Base-by-base conservation (phyloP, 1,140 invertebrate species). In the Pollicipes pollicipes region DNA sequence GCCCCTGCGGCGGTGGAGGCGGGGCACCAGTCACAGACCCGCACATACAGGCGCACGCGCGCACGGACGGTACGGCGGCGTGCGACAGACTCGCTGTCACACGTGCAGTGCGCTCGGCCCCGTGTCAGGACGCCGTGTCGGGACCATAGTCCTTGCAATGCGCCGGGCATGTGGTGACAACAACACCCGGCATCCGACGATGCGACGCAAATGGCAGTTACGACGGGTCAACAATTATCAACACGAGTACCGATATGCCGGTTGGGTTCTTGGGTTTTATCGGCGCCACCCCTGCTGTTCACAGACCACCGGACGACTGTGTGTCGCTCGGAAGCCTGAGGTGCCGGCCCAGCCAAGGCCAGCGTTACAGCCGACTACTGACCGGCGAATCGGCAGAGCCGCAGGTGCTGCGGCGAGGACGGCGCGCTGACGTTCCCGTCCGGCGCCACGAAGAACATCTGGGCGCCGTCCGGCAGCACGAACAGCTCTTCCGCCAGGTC, bases 1-100 rank as follows among this genome's bases (percentile, higher is more conserved):
- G 26, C 30, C 37, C 31, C 58, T 63, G 24, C 69, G 72, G 35
- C 68, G 30, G 29, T 70, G 67, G 35, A 6, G 17, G 35, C 35
- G 35, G 35, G 35, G 6, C 35, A 17, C 17, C 63, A 64, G 24
- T 45, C 10, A 10, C 10, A 45, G 10, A 45, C 10, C 37, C 24
- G 10, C 10, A 45, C 37, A 45, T 45, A 24, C 10, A 45, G 10
- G 37, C 24, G 10, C 10, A 45, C 10, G 10, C 24, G 21, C 27
- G 21, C 24, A 64, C 6, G 6, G 27, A n/a, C 21, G 24, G 21
- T 21, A 64, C 6, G 6, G 6, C 3, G 63, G 24, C 10, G 27
- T 6, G 4, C 26, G 27, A 4, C 63, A 64, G 27, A 4, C 63
- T 10, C 26, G 27, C 26, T 10, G 24, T n/a, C 21, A 4, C 63